Percentiles rank a stretch among this genome's conserved stretches.
phyloP scores from a whole-genome alignment of 2,113 vertebrate species.

The Ctenodactylus gundi region DNA sequence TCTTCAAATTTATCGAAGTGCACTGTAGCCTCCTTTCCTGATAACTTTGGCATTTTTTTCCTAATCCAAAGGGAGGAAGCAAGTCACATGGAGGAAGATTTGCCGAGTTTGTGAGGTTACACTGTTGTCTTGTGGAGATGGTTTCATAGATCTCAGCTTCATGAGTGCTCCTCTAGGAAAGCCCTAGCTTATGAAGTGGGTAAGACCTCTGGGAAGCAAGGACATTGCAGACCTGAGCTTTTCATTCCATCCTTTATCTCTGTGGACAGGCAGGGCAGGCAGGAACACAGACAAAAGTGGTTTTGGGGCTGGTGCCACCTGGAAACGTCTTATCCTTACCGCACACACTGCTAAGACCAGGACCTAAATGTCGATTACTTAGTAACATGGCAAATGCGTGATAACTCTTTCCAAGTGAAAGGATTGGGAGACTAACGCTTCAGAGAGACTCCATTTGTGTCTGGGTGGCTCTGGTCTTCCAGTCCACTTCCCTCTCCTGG shows the following conservation, averaged over 20 bases:
- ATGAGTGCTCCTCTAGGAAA: fast-evolving
- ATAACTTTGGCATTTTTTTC: neutral
- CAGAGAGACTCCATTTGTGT: neutral
- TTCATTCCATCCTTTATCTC: neutral
- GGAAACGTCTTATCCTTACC: neutral
- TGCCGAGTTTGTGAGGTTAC: neutral
- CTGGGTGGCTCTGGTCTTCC: too few relatives aligned
- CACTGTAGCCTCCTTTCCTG: too few relatives aligned
- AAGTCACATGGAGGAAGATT: fast-evolving
- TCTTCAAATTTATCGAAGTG: neutral
- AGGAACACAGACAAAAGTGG: neutral
- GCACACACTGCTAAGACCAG: neutral
- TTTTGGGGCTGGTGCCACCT: too few relatives aligned
- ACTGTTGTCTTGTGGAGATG: neutral
- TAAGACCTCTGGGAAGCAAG: too few relatives aligned
- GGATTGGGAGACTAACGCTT: neutral
- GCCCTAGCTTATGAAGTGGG: too few relatives aligned
- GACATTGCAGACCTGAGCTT: neutral
- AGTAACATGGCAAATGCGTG: too few relatives aligned
- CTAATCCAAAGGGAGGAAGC: neutral
- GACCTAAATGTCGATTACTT: too few relatives aligned
- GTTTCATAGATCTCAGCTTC: too few relatives aligned
- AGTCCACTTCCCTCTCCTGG: too few relatives aligned
- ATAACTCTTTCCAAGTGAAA: too few relatives aligned
- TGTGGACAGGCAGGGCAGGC: neutral